Percentiles rank a stretch among this genome's conserved stretches.
These are phyloP conservation scores for Lacanobia oleracea DNA, from an alignment of 2,888 invertebrate species.

Conservation along the genomic window DNA sequence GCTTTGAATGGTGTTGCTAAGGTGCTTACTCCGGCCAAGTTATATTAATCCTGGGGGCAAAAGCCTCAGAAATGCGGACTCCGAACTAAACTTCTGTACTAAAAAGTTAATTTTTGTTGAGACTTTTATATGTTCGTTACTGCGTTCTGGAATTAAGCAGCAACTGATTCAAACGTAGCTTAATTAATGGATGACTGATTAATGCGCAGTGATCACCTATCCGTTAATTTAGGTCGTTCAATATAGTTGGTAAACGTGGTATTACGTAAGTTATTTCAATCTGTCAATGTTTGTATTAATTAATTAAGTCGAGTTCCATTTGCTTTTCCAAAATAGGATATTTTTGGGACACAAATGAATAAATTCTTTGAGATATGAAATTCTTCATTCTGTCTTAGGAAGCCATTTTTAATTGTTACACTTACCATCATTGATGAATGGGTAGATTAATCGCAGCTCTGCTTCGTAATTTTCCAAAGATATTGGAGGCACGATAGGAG, in stretches of 20 bases:
- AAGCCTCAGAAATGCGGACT: conserved; percentile 47
- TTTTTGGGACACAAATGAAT: not conserved
- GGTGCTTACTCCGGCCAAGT: conserved; percentile 56
- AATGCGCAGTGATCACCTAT: conserved; percentile 34
- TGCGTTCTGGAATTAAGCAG: conserved; percentile 10
- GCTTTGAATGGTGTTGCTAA: conserved; percentile 60
- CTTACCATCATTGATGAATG: conserved; percentile 93
- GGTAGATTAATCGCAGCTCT: conserved; percentile 92
- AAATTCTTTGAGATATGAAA: too few relatives aligned
- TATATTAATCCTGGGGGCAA: conserved; percentile 61
- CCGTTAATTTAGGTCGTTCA: conserved; percentile 41
- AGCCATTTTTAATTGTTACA: conserved; percentile 2
- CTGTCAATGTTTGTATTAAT: conserved; percentile 17
- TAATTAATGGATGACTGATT: conserved; percentile 50
- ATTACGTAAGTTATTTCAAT: conserved; percentile 23
- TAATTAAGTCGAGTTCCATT: conserved; percentile 13
- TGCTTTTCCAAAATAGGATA: not conserved
- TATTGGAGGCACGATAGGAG: conserved; percentile 90
- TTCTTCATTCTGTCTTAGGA: not conserved
- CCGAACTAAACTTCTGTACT: conserved; percentile 10
- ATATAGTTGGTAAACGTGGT: conserved; percentile 23
- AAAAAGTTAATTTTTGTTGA: conserved; percentile 21
- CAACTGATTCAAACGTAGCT: conserved; percentile 23
- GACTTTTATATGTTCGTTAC: conserved; percentile 18
- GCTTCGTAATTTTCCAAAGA: conserved; percentile 91